Evolutionary conservation across 2,888 invertebrate genomes (phyloP).

Genomic region (Alentia gelatinosa): DNA sequence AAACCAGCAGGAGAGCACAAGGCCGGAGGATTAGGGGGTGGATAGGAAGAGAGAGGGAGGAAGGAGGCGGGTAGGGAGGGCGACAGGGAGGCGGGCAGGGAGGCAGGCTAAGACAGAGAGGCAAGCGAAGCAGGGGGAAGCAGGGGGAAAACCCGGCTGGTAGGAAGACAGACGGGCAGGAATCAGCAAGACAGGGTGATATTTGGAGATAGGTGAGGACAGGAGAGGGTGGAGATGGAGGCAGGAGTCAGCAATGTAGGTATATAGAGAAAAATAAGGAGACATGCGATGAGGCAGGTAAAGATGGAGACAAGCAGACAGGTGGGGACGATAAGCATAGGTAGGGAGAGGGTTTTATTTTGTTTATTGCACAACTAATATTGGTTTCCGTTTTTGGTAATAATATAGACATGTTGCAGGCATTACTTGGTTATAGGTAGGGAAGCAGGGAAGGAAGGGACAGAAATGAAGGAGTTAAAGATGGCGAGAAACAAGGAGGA

Average conservation of each 20-base stretch:
- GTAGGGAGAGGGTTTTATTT: background rate
- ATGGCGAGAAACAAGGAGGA: background rate
- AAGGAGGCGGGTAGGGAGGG: background rate
- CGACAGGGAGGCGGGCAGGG: background rate
- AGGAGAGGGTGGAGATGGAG: background rate
- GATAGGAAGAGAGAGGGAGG: background rate
- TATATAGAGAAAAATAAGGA: background rate
- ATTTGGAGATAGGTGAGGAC: background rate
- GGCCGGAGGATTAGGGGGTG: background rate
- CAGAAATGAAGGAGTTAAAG: background rate
- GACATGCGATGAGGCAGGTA: background rate
- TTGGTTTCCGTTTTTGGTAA: too few relatives aligned
- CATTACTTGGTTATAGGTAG: too few relatives aligned
- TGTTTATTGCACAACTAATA: too few relatives aligned
- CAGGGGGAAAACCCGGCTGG: background rate
- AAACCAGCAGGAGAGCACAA: background rate
- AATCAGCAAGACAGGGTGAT: background rate
- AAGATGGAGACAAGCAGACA: background rate
- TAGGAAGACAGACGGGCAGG: too few relatives aligned
- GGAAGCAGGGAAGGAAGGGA: background rate
- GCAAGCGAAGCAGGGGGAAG: background rate
- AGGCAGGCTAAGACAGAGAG: background rate
- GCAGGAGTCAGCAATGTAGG: too few relatives aligned
- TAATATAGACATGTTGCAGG: too few relatives aligned
- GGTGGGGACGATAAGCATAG: background rate